phyloP scores from a whole-genome alignment of 1,140 invertebrate species.

The Gryon sp. region DNA sequence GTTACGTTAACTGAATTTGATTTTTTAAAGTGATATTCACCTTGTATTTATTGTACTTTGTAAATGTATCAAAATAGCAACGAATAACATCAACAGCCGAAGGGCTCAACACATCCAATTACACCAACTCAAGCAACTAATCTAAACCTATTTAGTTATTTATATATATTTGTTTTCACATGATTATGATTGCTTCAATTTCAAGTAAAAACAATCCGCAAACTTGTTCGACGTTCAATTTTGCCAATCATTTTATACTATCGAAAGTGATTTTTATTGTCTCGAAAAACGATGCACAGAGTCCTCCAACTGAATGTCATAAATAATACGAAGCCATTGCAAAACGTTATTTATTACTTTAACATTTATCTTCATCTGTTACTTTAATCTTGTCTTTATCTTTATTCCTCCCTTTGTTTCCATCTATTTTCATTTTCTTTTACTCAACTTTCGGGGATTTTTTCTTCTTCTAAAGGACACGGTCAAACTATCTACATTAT shows the following conservation, averaged over 20 bases:
- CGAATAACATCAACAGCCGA: slow-evolving; percentile 10
- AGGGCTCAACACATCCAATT: slow-evolving; percentile 6
- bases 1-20: slow-evolving; percentile 10
- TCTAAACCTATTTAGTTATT: slow-evolving; percentile 3
- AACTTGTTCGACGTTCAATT: neutral
- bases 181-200: neutral
- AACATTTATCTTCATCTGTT: slow-evolving; percentile 1
- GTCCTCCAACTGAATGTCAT: slow-evolving; percentile 2
- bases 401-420: too few relatives aligned
- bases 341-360: slow-evolving; percentile 2
- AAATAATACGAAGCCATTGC: neutral
- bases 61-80: slow-evolving; percentile 39
- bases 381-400: too few relatives aligned
- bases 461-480: slow-evolving; percentile 25
- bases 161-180: too few relatives aligned
- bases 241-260: neutral
- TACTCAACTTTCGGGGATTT: slow-evolving; percentile 16
- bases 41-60: slow-evolving; percentile 3
- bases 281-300: slow-evolving; percentile 4
- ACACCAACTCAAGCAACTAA: neutral
- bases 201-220: slow-evolving; percentile 3
- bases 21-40: neutral
- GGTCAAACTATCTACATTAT: slow-evolving; percentile 45
- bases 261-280: slow-evolving; percentile 17
- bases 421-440: slow-evolving; percentile 9